Base-by-base conservation (phyloP, 2,113 vertebrate genomes). In the Oryzias woworae region DNA sequence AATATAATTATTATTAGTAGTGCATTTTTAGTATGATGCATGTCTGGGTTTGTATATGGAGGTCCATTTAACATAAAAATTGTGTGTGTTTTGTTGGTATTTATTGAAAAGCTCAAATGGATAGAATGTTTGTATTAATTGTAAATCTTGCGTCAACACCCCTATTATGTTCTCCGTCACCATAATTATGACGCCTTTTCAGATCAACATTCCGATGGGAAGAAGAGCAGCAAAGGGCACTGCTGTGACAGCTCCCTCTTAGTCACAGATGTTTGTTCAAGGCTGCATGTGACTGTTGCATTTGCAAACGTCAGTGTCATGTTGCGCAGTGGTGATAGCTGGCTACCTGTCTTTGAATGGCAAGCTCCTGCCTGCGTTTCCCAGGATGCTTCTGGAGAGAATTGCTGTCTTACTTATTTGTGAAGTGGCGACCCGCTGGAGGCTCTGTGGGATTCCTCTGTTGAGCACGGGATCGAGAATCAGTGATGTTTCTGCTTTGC, bases 341-440 rank as follows among this genome's bases (percentile, higher is more conserved):
- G 17, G 48, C 74, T 73, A 68, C 68, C 77, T 79, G 56, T 53
- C 50, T 65, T 44, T 63, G 62, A 77, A 55, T 56, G 50, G n/a
- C 16, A 56, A 62, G 57, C 55, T 13, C 47, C 76, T 53, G 45
- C 48, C 59, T 69, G 57, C 14, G 53, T 8, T 63, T 75, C 53
- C 53, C 42, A 42, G 58, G 66, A 65, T 58, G 59, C 24, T 77
- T 66, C 72, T 1, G 65, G 62, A 58, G 75, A 68, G 80, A 82
- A 55, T 6, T 50, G 49, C 65, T 1, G 76, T 61, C 73, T 73
- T 60, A 36, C 52, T 73, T 48, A 46, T 70, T 68, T 66, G 73
- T 75, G 77, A 84, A 81, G 81, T 72, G 73, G 73, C 50, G 14
- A 71, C 81, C 65, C 4, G 63, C 58, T 62, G 68, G 22, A 65